Evolutionary conservation across 2,888 invertebrate genomes (phyloP).

Genomic region (Callyntrura guangdongensis): DNA sequence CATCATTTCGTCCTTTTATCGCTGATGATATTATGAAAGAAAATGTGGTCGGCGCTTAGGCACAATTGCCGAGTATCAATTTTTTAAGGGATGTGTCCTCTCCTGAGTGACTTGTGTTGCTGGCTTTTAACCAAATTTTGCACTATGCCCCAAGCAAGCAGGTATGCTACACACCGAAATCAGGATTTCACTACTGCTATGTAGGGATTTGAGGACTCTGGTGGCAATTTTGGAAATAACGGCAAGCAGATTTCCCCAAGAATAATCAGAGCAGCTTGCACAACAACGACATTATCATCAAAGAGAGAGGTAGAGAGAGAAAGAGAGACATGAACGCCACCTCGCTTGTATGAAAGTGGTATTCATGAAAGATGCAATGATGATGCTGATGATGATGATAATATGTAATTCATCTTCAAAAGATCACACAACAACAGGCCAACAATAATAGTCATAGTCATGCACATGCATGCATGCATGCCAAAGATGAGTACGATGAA

Average conservation of each 20-base stretch:
- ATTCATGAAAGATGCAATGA: slow-evolving; percentile 13
- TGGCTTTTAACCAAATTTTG: not conserved
- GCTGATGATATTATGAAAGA: not conserved
- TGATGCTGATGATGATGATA: slow-evolving; percentile 6
- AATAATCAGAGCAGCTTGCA: slow-evolving; percentile 70
- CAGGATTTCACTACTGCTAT: not conserved
- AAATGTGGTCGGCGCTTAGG: not conserved
- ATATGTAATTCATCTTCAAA: slow-evolving; percentile 30
- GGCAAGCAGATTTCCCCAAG: not conserved
- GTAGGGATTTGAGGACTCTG: too few relatives aligned
- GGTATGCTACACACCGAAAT: not conserved
- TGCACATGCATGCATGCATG: not conserved
- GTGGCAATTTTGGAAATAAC: too few relatives aligned
- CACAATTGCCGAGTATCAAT: slow-evolving; percentile 35
- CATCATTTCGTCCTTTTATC: slow-evolving; percentile 34
- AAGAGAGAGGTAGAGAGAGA: not conserved
- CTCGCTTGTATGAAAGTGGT: not conserved
- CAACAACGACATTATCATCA: slow-evolving; percentile 51
- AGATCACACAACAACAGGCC: slow-evolving; percentile 49
- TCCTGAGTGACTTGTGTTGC: not conserved
- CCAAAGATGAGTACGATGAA: not conserved
- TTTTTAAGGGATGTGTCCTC: not conserved
- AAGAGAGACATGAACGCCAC: not conserved
- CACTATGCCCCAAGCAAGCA: not conserved
- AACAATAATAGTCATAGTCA: not conserved